Percentiles rank a stretch among this genome's conserved stretches.
phyloP scores from a whole-genome alignment of 2,888 invertebrate species.

The Schrankia costaestrigalis region DNA sequence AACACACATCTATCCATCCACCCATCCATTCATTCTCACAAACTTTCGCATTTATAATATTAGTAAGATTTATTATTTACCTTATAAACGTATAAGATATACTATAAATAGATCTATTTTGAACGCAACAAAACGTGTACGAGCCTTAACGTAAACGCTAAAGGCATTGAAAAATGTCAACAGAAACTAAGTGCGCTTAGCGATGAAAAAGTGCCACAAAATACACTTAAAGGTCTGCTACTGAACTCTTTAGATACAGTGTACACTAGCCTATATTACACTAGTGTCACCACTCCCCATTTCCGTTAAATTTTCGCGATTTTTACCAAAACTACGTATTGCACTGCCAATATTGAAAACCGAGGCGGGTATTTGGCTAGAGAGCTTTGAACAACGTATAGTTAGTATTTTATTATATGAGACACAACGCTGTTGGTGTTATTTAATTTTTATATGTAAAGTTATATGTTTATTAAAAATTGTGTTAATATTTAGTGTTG shows the following conservation, averaged over 20 bases:
- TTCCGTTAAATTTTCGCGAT: constrained; percentile 57
- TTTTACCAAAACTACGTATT: constrained; percentile 55
- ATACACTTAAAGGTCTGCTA: constrained; percentile 42
- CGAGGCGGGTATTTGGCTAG: constrained; percentile 51
- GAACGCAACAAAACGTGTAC: constrained; percentile 2
- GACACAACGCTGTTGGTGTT: constrained; percentile 8
- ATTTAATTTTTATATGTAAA: constrained; percentile 13
- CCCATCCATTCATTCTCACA: no score
- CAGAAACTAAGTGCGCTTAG: constrained; percentile 34
- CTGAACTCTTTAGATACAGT: constrained; percentile 46
- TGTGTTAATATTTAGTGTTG: no score
- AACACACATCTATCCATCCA: no score
- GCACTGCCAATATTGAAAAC: constrained; percentile 54
- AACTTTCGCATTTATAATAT: no score
- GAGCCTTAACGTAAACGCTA: constrained; percentile 11
- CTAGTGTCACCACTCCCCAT: constrained; percentile 52
- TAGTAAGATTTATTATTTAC: no score
- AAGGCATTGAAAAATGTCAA: constrained; percentile 30
- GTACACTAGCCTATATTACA: constrained; percentile 48
- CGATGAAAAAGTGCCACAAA: constrained; percentile 43
- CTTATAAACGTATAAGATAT: no score
- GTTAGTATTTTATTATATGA: constrained; percentile 37
- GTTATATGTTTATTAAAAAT: no score
- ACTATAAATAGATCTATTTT: no score
- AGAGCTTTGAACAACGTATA: constrained; percentile 37